A percentile compares a stretch with the other conserved stretches of the same genome.
Conservation (phyloP, 92 coral and sea anemone species). For the Epizoanthus scotinus region DNA sequence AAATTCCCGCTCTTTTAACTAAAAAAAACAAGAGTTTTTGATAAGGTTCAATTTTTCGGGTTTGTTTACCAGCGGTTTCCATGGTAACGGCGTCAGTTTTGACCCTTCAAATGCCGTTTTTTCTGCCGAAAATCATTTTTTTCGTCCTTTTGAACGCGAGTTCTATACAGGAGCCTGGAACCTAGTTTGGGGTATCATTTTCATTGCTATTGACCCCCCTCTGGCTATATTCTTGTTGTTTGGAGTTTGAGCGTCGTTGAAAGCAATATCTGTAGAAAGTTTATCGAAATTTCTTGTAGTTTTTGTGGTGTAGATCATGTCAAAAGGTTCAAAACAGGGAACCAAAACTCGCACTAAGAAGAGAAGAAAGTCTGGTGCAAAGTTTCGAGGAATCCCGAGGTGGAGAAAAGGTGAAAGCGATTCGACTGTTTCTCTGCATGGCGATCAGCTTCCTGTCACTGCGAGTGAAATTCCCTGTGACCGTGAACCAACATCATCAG, state of each 20-base stretch:
- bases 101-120: conserved; percentile 11
- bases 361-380: conserved; percentile 15
- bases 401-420: conserved; percentile 18
- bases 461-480: conserved; percentile 23
- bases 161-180: conserved; percentile 16
- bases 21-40: not conserved
- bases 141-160: conserved; percentile 9
- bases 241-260: conserved; percentile 25
- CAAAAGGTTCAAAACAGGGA: conserved; percentile 37
- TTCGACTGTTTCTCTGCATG: conserved; percentile 18
- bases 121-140: not conserved
- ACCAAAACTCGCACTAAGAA: conserved; percentile 23
- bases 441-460: conserved; percentile 8
- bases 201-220: conserved; percentile 26
- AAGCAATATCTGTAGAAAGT: conserved; percentile 31
- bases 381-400: conserved; percentile 14
- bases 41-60: not conserved
- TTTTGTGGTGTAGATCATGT: conserved; percentile 32
- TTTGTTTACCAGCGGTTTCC: conserved; percentile 29
- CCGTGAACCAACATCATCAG: conserved; percentile 1
- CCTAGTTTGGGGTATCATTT: conserved; percentile 22
- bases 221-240: conserved; percentile 1
- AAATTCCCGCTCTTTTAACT: not conserved
- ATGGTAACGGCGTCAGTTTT: conserved; percentile 21
- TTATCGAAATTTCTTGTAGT: conserved; percentile 4